These are phyloP conservation scores for Acrocephalus arundinaceus DNA, from an alignment of 2,113 vertebrate genomes.

Conservation along the genomic window DNA sequence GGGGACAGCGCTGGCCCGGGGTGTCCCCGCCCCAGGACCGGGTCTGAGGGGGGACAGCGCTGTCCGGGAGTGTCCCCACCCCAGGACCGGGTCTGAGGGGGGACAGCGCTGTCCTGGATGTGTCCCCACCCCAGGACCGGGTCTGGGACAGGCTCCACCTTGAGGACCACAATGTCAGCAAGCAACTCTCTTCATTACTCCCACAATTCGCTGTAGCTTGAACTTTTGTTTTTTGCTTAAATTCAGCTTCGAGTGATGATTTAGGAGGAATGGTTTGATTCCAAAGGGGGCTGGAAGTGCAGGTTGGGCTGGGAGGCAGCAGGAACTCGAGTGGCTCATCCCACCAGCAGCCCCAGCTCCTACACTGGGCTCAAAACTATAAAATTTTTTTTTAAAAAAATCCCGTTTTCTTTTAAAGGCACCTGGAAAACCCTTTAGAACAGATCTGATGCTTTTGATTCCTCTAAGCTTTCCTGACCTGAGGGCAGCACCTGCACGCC, in stretches of 20 bases:
- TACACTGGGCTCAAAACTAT: not conserved
- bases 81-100: not conserved
- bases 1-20: not conserved
- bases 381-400: no score
- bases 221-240: not conserved
- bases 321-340: not conserved
- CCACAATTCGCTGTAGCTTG: not conserved
- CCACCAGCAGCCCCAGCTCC: not conserved
- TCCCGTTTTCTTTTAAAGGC: not conserved
- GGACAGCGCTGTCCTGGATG: not conserved
- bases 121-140: fast-evolving
- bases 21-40: fast-evolving
- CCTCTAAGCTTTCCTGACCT: not conserved
- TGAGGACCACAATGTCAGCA: not conserved
- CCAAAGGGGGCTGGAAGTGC: not conserved
- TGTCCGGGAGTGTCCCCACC: not conserved
- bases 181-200: not conserved
- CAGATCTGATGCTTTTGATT: not conserved
- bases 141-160: not conserved
- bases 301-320: not conserved
- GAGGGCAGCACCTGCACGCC: not conserved
- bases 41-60: not conserved
- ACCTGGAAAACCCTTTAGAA: not conserved
- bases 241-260: not conserved
- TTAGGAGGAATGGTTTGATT: not conserved